Evolutionary conservation across 2,113 vertebrate genomes (phyloP).

Genomic region (Eubucco bourcierii): DNA sequence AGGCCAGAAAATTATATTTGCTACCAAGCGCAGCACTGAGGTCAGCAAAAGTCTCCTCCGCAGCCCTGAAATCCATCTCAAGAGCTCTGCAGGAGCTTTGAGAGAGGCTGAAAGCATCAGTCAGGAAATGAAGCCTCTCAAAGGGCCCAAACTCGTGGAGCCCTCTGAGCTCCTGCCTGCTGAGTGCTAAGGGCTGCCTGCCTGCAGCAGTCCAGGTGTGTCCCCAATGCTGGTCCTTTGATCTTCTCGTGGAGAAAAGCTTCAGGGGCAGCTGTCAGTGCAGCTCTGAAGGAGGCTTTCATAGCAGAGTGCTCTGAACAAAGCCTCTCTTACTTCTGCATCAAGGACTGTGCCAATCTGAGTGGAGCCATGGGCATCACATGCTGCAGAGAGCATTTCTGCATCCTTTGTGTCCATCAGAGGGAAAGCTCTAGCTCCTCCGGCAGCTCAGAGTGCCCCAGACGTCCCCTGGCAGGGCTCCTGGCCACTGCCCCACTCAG

Average conservation of each 20-base stretch:
- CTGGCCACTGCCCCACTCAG: background rate
- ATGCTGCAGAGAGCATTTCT: background rate
- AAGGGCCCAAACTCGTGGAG: too few relatives aligned
- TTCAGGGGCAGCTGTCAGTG: background rate
- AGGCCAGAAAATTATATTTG: too few relatives aligned
- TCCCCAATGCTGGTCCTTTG: too few relatives aligned
- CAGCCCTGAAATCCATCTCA: too few relatives aligned
- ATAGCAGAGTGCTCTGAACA: background rate
- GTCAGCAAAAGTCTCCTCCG: too few relatives aligned
- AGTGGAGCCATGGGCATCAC: background rate
- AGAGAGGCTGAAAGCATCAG: too few relatives aligned
- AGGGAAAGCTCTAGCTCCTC: background rate
- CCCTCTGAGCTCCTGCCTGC: too few relatives aligned
- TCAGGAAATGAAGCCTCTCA: too few relatives aligned
- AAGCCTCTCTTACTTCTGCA: constrained; percentile 24
- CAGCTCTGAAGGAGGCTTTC: background rate
- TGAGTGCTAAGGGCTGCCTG: too few relatives aligned
- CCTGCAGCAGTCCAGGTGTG: too few relatives aligned
- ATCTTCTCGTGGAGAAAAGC: background rate
- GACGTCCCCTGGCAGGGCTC: background rate
- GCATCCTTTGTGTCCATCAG: background rate
- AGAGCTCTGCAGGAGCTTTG: too few relatives aligned
- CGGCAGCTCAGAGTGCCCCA: background rate
- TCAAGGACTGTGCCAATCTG: background rate
- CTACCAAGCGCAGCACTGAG: too few relatives aligned